Base-by-base conservation (phyloP, 2,888 invertebrate genomes). In the Zygothrica quintamaculata region DNA sequence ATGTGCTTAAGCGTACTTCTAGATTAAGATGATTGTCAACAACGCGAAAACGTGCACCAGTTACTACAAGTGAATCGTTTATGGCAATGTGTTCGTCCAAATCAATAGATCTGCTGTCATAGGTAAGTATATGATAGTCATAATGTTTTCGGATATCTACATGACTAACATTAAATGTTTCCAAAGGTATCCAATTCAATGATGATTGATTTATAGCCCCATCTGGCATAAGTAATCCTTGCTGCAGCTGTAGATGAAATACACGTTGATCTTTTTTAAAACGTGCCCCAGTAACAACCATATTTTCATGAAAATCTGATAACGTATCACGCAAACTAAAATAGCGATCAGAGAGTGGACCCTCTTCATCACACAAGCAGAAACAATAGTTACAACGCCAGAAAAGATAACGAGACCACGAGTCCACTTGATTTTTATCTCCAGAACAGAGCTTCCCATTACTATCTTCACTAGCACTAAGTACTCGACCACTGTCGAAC, bases 351-450 rank as follows among this genome's bases (percentile, higher is more conserved):
- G 96, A 96, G 65, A 92, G 92, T 0, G 92, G 87, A 55, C 93
- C 93, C 46, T 92, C 89, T 86, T 96, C 96, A 90, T 97, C 97
- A 90, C 97, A 97, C 16, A 95, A 92, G 88, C 97, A 97, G 92
- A 97, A 94, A 90, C 97, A 97, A 90, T 96, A 97, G 16, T 96
- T 95, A 89, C 97, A 97, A 88, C 94, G 94, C 95, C 96, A 96
- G 92, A 97, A 95, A 48, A 96, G 84, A 94, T 95, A 96, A 51
- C 96, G 93, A 96, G 96, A 96, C 96, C 96, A 96, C 65, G 96
- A 96, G 85, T 96, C 95, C 80, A 92, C 93, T 91, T 92, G 93
- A 44, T 92, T 92, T 0, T 92, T 91, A 11, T 93, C 94, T 18
- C 91, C 89, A 11, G 86, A 77, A 88, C 95, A 16, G 5, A 1